Evolutionary conservation across 2,888 invertebrate species (phyloP), one percentile per base, ranked within the genome.

Genomic region (Polymixis flavicincta): DNA sequence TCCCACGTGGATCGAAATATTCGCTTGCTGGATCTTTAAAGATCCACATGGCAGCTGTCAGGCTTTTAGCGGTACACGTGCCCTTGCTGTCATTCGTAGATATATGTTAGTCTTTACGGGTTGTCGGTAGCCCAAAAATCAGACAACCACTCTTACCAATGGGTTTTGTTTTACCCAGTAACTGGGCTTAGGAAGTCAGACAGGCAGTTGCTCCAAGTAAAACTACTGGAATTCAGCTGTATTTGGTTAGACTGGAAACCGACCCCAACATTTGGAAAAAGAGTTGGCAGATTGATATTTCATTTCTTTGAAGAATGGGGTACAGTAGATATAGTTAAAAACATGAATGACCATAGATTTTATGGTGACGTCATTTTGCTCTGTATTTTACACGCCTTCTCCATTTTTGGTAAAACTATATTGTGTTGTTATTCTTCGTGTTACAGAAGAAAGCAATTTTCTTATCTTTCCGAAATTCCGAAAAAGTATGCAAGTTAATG

Each of bases 361-460:
- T 45, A 28, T 14, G 19, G 7, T 48, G 19, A 28, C n/a, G 9
- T 50, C 9, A 25, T 50, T 63, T 63, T 25, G 11, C 9, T 25
- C 17, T 13, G 25, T 11, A 1, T 52, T 48, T 48, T 17, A 37
- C 19, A 14, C 19, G 17, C 2, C 32, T 59, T 17, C 13, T 22
- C 42, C 25, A 28, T n/a, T 25, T 63, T 17, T 57, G 22, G 0
- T 14, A 6, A n/a, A n/a, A 11, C 11, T 22, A 1, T 22, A 42
- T 42, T 37, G n/a, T 60, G 37, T 61, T n/a, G 8, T 48, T 32
- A 28, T 1, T n/a, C 14, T 61, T 45, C 14, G 8, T 25, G 4
- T 63, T 32, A 19, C 11, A 59, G 13, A 54, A 59, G 64, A 77
- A 71, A 78, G 63, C 22, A 32, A 52, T 57, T 63, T 76, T 63